Percentiles rank a stretch among this genome's conserved stretches.
Evolutionary conservation across 92 coral and sea anemone species (phyloP).

Genomic region (Muricea muricata): DNA sequence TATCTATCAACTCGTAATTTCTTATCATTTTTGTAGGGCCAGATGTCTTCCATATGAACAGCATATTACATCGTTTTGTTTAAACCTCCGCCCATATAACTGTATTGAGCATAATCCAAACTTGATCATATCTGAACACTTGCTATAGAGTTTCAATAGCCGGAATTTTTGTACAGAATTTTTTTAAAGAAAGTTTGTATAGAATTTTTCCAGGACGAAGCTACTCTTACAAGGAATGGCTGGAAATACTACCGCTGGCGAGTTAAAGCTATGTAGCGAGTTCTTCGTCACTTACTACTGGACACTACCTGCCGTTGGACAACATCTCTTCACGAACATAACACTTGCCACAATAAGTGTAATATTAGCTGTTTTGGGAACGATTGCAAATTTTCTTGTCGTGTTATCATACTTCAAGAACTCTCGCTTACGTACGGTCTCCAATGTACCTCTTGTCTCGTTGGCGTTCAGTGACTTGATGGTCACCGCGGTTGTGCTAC

Average conservation of each 20-base stretch:
- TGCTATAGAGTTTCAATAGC: too few species aligned
- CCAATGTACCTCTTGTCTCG: background rate
- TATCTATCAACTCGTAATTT: too few species aligned
- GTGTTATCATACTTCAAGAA: background rate
- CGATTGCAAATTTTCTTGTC: background rate
- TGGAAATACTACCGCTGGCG: background rate
- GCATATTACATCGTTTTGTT: too few species aligned
- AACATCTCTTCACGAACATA: conserved; percentile 15
- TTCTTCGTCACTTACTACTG: conserved; percentile 14
- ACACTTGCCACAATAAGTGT: background rate
- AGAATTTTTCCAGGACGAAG: too few species aligned
- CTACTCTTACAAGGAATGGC: too few species aligned
- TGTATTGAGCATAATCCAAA: too few species aligned
- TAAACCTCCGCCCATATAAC: too few species aligned
- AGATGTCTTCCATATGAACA: too few species aligned
- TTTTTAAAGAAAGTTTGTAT: too few species aligned
- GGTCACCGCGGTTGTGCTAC: conserved; percentile 1
- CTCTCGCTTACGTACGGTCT: background rate
- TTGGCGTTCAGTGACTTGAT: background rate
- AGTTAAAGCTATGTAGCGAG: background rate
- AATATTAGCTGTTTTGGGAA: background rate
- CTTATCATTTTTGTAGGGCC: too few species aligned
- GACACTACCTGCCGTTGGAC: background rate
- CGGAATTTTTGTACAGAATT: too few species aligned
- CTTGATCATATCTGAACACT: too few species aligned